phyloP scores from a whole-genome alignment of 2,797 vertebrate genomes.

The Dromococcyx pavoninus region DNA sequence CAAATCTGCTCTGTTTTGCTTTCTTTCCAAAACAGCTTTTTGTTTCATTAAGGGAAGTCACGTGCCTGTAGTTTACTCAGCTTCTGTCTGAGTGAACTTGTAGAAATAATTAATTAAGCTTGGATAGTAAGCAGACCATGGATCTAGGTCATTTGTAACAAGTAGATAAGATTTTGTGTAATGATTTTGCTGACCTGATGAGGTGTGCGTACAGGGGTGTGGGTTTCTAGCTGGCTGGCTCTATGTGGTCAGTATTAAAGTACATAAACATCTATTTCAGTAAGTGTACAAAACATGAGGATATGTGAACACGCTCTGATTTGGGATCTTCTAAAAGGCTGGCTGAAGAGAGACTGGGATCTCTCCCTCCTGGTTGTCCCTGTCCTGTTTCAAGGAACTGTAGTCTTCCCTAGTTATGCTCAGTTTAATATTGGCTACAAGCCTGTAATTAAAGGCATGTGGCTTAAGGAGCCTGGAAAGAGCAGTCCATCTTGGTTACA shows the following conservation, averaged over 20 bases:
- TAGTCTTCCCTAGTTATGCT: not conserved
- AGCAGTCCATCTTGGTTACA: not conserved
- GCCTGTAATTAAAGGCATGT: not conserved
- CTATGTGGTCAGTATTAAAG: not conserved
- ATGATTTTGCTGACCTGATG: not conserved
- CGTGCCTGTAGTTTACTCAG: not conserved
- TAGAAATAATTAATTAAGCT: constrained; percentile 1
- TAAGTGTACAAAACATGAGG: not conserved
- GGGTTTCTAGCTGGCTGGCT: not conserved
- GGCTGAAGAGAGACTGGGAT: fast-evolving
- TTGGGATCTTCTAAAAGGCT: not conserved
- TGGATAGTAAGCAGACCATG: not conserved
- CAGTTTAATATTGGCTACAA: not conserved
- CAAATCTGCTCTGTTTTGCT: not conserved
- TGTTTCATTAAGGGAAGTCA: not conserved
- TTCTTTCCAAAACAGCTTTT: not conserved
- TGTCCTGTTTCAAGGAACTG: not conserved
- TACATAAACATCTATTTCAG: not conserved
- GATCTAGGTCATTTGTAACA: constrained; percentile 30
- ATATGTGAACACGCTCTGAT: not conserved
- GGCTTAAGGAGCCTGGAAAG: not conserved
- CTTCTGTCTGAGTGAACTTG: constrained; percentile 2
- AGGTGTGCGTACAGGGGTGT: not conserved
- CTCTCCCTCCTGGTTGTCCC: not conserved
- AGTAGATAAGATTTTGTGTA: not conserved